A percentile compares a stretch with the other conserved stretches of the same genome.
phyloP scores from a whole-genome alignment of 2,113 vertebrate species.

The Psittacula cyanocephala region DNA sequence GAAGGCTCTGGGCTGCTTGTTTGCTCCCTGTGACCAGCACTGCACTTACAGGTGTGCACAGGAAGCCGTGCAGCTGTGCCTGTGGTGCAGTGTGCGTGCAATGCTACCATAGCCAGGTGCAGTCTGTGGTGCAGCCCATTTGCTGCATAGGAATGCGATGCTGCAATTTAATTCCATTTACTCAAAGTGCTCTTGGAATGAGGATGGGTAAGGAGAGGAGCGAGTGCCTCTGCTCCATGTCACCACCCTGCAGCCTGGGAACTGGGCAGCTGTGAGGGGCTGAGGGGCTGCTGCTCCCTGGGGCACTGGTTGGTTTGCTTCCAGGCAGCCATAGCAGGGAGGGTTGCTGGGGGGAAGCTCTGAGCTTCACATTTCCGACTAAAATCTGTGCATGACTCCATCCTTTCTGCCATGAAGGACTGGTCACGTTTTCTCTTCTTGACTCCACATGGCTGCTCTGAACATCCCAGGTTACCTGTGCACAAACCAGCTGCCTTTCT shows the following conservation, averaged over 20 bases:
- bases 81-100: background rate
- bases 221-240: background rate
- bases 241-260: background rate
- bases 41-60: background rate
- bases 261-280: fast-evolving
- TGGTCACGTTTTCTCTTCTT: background rate
- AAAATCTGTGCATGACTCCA: background rate
- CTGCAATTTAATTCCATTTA: background rate
- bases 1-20: background rate
- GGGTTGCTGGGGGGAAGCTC: background rate
- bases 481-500: background rate
- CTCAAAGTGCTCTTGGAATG: background rate
- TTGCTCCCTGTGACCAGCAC: background rate
- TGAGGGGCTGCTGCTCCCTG: background rate
- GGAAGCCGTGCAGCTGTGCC: background rate
- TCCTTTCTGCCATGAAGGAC: background rate
- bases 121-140: background rate
- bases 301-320: background rate
- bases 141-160: fast-evolving
- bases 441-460: background rate
- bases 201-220: background rate
- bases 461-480: background rate
- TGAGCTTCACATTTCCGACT: background rate
- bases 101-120: background rate
- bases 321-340: fast-evolving